Base-by-base conservation (phyloP, 37 sponge, comb jelly and placozoan species). In the Beroe forskalii region DNA sequence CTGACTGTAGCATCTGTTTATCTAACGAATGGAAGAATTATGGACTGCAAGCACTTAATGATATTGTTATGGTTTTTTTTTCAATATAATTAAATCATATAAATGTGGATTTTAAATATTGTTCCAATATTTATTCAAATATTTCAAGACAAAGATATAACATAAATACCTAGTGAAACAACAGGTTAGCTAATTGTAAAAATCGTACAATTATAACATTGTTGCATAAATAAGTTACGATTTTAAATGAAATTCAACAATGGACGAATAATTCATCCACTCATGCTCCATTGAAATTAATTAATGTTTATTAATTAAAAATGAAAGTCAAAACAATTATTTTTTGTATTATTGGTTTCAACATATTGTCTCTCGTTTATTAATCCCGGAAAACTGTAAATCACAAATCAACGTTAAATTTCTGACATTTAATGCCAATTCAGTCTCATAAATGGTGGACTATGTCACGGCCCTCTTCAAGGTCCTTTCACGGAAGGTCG, bases 181-280 rank as follows among this genome's bases (percentile, higher is more conserved):
- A 69, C 8, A 32, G 38, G 3, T 69, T 69, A 36, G 32, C 1
- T 69, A 69, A 69, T 69, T 69, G 36, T 69, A 69, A 69, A 69
- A 69, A 69, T 69, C 27, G 72, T 69, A 69, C 72, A 69, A 69
- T 69, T 69, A 69, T 69, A 69, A 69, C 72, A 69, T 69, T 69
- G 30, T 63, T 32, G 72, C 12, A 36, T 69, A 69, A 69, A 69
- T 69, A 69, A 69, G 14, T 69, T 69, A 36, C 72, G 72, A 69
- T 69, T 69, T 69, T 30, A 63, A 69, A 69, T 69, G 17, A 32
- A 33, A 48, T 17, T 48, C 12, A 6, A 48, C n/a, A 48, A 48
- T 48, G 72, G 72, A 3, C 38, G 36, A 69, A 69, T 32, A 69
- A 69, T 69, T 69, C 36, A 32, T 32, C 72, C 72, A 69, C 38